Percentiles rank a stretch among this genome's conserved stretches.
These are phyloP conservation scores for Abramis brama DNA, from an alignment of 2,113 vertebrate genomes.

Conservation along the genomic window DNA sequence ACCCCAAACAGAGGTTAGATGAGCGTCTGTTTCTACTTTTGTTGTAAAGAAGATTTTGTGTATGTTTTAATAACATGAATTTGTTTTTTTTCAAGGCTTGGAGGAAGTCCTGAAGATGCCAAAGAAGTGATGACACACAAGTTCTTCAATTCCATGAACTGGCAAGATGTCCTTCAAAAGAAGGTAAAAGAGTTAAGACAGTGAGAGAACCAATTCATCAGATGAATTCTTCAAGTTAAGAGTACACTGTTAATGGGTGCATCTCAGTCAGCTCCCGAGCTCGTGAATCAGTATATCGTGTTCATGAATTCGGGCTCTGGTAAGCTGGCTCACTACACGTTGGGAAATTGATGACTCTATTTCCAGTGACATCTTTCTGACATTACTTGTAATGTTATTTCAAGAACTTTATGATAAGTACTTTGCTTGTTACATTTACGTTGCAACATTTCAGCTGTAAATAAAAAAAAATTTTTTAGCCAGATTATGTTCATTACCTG, in stretches of 20 bases:
- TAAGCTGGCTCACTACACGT: no score
- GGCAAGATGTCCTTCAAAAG: slow-evolving; percentile 90
- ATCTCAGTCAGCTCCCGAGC: no score
- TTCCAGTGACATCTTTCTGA: no score
- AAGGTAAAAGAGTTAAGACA: slow-evolving; percentile 75
- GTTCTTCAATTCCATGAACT: slow-evolving; percentile 87
- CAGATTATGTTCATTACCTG: no score
- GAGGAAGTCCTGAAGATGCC: slow-evolving; percentile 87
- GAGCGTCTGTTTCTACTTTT: slow-evolving; percentile 8
- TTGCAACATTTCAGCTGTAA: no score
- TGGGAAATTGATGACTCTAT: no score
- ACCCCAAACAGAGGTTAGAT: slow-evolving; percentile 88
- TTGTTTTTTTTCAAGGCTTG: slow-evolving; percentile 78
- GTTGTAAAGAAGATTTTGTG: not conserved
- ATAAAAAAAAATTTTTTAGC: no score
- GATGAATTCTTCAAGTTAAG: not conserved
- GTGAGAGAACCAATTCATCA: not conserved
- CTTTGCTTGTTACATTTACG: no score
- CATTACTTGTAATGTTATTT: no score
- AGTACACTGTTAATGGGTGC: not conserved
- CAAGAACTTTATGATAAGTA: no score
- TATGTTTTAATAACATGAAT: not conserved
- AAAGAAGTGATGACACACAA: slow-evolving; percentile 94
- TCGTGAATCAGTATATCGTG: no score
- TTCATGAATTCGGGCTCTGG: no score